phyloP scores from a whole-genome alignment of 2,113 vertebrate genomes.

The Dinomys branickii region DNA sequence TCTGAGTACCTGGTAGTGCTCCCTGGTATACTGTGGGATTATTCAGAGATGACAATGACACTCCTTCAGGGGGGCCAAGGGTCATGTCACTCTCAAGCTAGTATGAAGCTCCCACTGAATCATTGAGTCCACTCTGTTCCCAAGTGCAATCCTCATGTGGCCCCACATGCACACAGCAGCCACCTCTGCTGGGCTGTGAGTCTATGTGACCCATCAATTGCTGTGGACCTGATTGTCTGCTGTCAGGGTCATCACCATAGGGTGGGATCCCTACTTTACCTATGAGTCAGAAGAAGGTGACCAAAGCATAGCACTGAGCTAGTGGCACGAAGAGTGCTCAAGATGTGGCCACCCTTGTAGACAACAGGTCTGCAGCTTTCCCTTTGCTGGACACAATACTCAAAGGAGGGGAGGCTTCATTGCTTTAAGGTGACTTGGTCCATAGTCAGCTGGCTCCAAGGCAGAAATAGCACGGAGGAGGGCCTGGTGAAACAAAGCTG shows the following conservation, averaged over 20 bases:
- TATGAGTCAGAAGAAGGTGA: not conserved
- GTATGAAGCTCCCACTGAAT: not conserved
- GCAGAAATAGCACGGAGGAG: not conserved
- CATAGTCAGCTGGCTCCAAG: not conserved
- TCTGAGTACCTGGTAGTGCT: not conserved
- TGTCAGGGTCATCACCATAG: rapidly evolving
- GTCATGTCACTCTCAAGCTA: not conserved
- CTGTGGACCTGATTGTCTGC: rapidly evolving
- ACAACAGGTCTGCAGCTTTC: not conserved
- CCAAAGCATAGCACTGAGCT: not conserved
- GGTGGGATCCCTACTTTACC: not conserved
- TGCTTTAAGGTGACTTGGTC: not conserved
- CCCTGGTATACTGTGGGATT: no score
- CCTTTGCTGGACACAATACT: not conserved
- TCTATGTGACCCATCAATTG: rapidly evolving
- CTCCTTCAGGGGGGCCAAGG: not conserved
- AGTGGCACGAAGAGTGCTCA: not conserved
- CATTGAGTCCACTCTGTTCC: rapidly evolving
- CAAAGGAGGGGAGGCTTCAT: not conserved
- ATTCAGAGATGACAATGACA: not conserved
- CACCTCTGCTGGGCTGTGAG: not conserved
- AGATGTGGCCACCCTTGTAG: not conserved
- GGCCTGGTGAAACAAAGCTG: not conserved
- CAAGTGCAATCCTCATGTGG: not conserved
- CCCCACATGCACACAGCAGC: rapidly evolving